Percentiles rank a stretch among this genome's conserved stretches.
These are phyloP conservation scores for Tridacna crocea DNA, from an alignment of 2,888 invertebrate species.

Conservation along the genomic window DNA sequence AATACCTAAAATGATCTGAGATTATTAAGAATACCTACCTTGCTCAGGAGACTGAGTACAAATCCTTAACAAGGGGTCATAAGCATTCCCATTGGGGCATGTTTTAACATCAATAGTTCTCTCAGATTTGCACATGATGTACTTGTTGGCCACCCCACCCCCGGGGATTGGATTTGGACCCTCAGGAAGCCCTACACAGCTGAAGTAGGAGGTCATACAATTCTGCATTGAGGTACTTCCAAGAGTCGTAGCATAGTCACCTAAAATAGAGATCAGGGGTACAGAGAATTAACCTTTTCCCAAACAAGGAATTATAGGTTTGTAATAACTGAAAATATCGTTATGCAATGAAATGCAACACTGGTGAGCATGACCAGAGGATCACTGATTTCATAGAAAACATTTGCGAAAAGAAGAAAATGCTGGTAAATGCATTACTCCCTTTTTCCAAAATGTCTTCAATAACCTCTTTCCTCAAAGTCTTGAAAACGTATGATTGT, in stretches of 20 bases:
- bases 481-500: too few species aligned
- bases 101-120: conserved; percentile 64
- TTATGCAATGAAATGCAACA: too few species aligned
- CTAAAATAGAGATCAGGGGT: conserved; percentile 49
- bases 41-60: conserved; percentile 58
- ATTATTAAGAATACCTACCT: conserved; percentile 20
- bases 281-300: too few species aligned
- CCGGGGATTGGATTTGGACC: conserved; percentile 70
- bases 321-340: too few species aligned
- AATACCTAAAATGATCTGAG: neutral
- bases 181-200: conserved; percentile 69
- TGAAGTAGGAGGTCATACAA: conserved; percentile 65
- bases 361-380: too few species aligned
- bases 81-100: conserved; percentile 68
- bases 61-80: conserved; percentile 64
- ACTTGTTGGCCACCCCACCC: conserved; percentile 61
- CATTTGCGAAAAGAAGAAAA: too few species aligned
- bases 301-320: too few species aligned
- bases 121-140: conserved; percentile 67
- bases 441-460: too few species aligned
- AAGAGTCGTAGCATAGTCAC: conserved; percentile 63
- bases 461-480: too few species aligned
- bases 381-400: too few species aligned
- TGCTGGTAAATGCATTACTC: too few species aligned
- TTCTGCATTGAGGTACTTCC: conserved; percentile 47